Conservation (phyloP, 2,888 invertebrate species). For the Atethmia centrago region DNA sequence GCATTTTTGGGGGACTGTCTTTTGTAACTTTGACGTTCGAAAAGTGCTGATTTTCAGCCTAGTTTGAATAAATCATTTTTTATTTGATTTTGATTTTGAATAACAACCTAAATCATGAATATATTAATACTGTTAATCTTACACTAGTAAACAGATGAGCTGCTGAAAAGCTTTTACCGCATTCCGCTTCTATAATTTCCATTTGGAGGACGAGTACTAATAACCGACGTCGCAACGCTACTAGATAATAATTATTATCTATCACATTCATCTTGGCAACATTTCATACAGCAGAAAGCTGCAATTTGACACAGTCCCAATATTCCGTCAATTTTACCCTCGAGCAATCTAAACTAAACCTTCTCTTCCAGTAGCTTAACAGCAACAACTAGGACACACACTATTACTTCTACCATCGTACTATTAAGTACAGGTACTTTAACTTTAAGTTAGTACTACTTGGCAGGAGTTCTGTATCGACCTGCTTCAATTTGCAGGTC, state of each 20-base stretch:
- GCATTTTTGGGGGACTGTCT: no score
- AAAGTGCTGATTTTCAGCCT: no score
- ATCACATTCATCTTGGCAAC: conserved; percentile 23
- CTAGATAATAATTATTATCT: conserved; percentile 8
- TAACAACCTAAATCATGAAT: no score
- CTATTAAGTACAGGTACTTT: conserved; percentile 25
- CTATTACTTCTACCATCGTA: conserved; percentile 11
- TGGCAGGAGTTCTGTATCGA: conserved; percentile 47
- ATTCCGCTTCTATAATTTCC: background rate
- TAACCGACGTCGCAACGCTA: background rate
- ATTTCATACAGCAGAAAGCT: conserved; percentile 3
- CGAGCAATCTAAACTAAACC: background rate
- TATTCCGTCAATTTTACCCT: conserved; percentile 1
- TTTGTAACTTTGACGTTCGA: no score
- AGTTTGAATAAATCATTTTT: no score
- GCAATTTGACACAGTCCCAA: conserved; percentile 27
- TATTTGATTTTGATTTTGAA: no score
- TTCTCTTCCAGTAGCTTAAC: background rate
- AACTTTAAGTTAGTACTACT: conserved; percentile 26
- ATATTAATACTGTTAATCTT: no score
- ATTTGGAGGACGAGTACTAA: background rate
- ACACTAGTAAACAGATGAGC: background rate
- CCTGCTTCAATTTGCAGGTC: conserved; percentile 47
- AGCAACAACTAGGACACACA: conserved; percentile 28
- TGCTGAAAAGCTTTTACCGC: background rate